Percentiles rank a stretch among this genome's conserved stretches.
Evolutionary conservation across 2,797 vertebrate species (phyloP).

Genomic region (Pachyuromys duprasi): DNA sequence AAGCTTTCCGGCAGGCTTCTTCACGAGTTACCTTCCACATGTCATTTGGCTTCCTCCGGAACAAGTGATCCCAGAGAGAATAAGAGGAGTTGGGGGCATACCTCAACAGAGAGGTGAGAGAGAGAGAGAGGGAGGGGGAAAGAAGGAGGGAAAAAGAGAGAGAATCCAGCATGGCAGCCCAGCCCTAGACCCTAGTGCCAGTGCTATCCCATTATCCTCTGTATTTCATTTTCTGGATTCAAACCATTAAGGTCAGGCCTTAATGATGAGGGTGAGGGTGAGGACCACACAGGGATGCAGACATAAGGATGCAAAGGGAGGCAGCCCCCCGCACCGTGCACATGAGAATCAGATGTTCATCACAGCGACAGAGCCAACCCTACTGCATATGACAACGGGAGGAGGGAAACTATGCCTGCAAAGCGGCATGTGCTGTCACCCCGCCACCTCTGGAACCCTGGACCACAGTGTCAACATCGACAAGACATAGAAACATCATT

Average conservation of each 20-base stretch:
- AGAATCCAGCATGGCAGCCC: background rate
- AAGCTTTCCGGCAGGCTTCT: background rate
- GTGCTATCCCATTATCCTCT: background rate
- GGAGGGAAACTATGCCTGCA: background rate
- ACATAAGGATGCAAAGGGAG: background rate
- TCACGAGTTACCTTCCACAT: too few relatives aligned
- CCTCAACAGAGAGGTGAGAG: background rate
- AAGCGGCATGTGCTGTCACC: background rate
- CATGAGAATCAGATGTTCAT: background rate
- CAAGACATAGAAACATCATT: background rate
- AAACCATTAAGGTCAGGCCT: background rate
- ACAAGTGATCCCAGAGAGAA: background rate
- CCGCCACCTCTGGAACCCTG: background rate
- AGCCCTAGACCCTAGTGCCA: background rate
- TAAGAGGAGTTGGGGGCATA: background rate
- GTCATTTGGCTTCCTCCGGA: background rate
- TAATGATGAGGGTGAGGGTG: background rate
- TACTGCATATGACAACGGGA: background rate
- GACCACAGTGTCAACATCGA: accelerated
- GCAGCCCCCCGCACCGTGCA: background rate
- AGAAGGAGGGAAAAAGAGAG: too few relatives aligned
- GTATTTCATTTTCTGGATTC: background rate
- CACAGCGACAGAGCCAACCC: background rate
- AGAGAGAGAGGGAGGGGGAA: too few relatives aligned
- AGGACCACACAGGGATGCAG: too few relatives aligned